Evolutionary conservation across 2,797 vertebrate genomes (phyloP).

Genomic region (Pangasius macronema): DNA sequence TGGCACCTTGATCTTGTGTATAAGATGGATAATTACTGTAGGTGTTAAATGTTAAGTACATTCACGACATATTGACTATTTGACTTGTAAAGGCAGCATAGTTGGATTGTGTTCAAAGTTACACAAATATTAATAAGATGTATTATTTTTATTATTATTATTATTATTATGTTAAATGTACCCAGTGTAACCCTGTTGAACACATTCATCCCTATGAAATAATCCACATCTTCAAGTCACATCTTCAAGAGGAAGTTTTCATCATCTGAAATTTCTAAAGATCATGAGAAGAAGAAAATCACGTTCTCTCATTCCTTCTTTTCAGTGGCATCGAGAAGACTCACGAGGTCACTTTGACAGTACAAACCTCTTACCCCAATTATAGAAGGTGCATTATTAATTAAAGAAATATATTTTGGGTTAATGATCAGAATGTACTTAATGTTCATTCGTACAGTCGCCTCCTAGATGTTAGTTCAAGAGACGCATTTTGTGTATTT

Average conservation of each 20-base stretch:
- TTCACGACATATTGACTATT: not conserved
- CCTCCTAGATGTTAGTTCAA: not conserved
- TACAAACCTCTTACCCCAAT: not conserved
- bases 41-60: not conserved
- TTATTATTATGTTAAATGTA: not conserved
- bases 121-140: too few species aligned
- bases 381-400: not conserved
- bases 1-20: not conserved
- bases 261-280: not conserved
- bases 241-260: not conserved
- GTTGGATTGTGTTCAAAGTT: too few species aligned
- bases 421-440: not conserved
- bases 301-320: too few species aligned
- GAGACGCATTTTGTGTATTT: not conserved
- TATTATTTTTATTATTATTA: not conserved
- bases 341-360: not conserved
- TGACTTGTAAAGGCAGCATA: not conserved
- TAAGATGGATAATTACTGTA: not conserved
- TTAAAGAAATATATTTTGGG: not conserved
- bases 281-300: not conserved
- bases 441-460: not conserved
- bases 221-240: not conserved
- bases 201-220: not conserved
- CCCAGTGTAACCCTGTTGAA: not conserved
- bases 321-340: not conserved